Evolutionary conservation across 2,797 vertebrate species (phyloP).

Genomic region (Masticophis lateralis): DNA sequence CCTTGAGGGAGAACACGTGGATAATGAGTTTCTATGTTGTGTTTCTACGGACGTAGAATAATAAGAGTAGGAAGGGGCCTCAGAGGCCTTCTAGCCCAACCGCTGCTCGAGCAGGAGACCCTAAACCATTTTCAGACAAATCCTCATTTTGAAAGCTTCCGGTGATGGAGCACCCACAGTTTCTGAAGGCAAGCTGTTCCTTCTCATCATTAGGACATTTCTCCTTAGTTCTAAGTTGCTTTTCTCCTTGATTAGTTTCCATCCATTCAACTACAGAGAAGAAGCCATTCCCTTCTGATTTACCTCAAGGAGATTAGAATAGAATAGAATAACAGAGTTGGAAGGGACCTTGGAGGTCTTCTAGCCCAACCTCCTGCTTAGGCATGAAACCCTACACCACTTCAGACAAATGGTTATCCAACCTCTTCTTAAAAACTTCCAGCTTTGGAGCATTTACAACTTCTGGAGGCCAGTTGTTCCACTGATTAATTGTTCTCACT

Average conservation of each 20-base stretch:
- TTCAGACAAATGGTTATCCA: no score
- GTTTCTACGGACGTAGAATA: background rate
- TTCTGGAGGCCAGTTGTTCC: no score
- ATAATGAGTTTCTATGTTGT: background rate
- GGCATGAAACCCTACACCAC: no score
- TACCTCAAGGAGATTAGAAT: constrained; percentile 46
- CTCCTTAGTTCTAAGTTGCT: background rate
- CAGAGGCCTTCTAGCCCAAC: no score
- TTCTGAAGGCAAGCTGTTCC: background rate
- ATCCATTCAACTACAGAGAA: background rate
- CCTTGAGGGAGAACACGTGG: background rate
- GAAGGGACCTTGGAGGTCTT: no score
- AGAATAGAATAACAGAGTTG: no score
- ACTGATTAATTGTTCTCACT: no score
- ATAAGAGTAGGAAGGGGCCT: no score
- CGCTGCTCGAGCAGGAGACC: no score
- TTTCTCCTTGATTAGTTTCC: background rate
- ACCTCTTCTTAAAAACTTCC: no score
- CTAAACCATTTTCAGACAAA: background rate
- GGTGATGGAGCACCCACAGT: background rate
- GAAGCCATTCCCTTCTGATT: constrained; percentile 15
- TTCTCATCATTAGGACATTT: background rate
- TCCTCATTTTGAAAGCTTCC: background rate
- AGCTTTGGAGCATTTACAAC: no score
- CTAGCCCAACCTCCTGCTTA: no score